Evolutionary conservation across 1,140 invertebrate genomes (phyloP), one percentile per base, ranked within the genome.

Genomic region (Zaprionus davidi): DNA sequence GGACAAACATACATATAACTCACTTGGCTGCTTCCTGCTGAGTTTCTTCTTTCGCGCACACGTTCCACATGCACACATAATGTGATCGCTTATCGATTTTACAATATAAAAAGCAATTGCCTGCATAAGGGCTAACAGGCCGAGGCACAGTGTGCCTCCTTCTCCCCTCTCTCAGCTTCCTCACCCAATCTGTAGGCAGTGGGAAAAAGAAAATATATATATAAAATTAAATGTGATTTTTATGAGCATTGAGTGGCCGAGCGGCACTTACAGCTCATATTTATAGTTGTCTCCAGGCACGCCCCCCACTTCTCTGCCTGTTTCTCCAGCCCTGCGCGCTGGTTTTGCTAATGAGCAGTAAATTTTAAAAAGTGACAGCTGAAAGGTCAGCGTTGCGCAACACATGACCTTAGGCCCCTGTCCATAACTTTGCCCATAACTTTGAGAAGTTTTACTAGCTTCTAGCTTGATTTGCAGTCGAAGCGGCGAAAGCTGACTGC

Each of bases 11-110:
- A 87, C 73, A 87, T 88, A 87, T 87, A 88, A 87, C 84, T 87
- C 81, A 90, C 74, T 84, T 84, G 66, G 64, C 58, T 62, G 74
- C 70, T 78, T 77, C 81, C 84, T 79, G 81, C 78, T 82, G 84
- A 80, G 78, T 81, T 81, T 76, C 82, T 71, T 71, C 72, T 66
- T 67, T 63, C 38, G 69, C 51, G 44, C 65, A 62, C 78, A 75
- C 65, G 66, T 65, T 59, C 66, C 65, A 66, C 75, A 58, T 70
- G 60, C 65, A 73, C 71, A 72, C 70, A 90, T 90, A 85, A 90
- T 90, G 85, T 90, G 85, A 90, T 90, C 85, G 85, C 86, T 90
- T 90, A 90, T 90, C 85, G 85, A 90, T 90, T 90, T 90, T 90
- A 90, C 85, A 90, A 90, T 90, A 90, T 90, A 90, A 90, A 82